Percentiles rank a stretch among this genome's conserved stretches.
These are phyloP conservation scores for Sitophilus oryzae DNA, from an alignment of 1,140 invertebrate genomes.

Conservation along the genomic window DNA sequence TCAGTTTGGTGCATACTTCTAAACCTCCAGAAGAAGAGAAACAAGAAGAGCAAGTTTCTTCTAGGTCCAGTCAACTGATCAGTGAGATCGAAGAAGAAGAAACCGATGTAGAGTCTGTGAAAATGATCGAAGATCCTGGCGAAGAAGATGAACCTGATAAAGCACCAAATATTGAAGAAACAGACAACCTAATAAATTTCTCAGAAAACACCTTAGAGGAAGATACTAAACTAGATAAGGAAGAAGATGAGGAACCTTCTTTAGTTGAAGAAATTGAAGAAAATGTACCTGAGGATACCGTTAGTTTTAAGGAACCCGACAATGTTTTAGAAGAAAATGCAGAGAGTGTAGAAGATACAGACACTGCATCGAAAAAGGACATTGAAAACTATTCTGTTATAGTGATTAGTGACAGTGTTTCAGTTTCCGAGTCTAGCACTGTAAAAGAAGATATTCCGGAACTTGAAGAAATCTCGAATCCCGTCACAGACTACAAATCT, in stretches of 20 bases:
- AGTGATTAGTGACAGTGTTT: no score
- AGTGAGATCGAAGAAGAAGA: background rate
- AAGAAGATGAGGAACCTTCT: background rate
- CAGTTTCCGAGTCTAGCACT: no score
- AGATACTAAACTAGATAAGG: background rate
- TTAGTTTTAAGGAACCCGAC: background rate
- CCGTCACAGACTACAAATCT: no score
- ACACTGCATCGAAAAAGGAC: no score
- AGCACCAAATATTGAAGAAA: conserved; percentile 1
- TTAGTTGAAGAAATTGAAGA: background rate
- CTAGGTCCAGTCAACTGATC: background rate
- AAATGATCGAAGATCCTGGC: conserved; percentile 1
- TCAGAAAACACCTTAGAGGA: no score
- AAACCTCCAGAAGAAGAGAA: no score
- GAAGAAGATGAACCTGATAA: background rate
- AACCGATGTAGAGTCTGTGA: background rate
- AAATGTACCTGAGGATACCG: no score
- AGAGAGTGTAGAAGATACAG: no score
- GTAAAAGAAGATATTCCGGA: no score
- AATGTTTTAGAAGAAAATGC: background rate
- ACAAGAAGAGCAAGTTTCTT: background rate
- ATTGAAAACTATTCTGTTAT: no score
- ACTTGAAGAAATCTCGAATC: no score
- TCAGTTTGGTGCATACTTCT: conserved; percentile 18
- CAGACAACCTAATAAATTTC: no score